Evolutionary conservation across 1,140 invertebrate species (phyloP).

Genomic region (Eriocheir sinensis): DNA sequence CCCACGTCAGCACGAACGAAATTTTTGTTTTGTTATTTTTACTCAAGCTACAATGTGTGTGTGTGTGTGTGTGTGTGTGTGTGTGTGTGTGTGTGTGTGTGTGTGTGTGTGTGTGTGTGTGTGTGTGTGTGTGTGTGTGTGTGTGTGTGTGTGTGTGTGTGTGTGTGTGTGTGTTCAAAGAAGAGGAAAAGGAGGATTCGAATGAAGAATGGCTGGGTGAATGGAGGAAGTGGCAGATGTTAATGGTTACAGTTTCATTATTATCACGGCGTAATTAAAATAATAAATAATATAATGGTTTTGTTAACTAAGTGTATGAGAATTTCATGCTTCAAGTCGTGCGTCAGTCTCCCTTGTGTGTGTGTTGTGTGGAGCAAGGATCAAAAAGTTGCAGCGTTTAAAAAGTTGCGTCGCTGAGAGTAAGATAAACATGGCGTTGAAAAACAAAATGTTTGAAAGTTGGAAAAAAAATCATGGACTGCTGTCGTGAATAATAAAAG

Average conservation of each 20-base stretch:
- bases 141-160: no score
- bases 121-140: no score
- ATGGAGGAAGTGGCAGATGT: no score
- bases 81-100: neutral
- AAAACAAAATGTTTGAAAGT: no score
- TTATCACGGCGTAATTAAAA: no score
- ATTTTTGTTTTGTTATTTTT: neutral
- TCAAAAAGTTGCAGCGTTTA: slow-evolving; percentile 1
- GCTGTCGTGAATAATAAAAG: no score
- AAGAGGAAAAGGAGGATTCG: neutral
- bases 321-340: neutral
- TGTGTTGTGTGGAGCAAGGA: neutral
- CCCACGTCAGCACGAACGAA: neutral
- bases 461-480: no score
- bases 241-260: no score
- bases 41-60: neutral
- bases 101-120: no score
- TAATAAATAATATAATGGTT: no score
- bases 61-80: neutral
- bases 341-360: neutral
- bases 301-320: no score
- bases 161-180: neutral
- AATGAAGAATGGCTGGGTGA: neutral
- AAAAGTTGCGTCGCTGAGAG: neutral
- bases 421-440: neutral